phyloP scores from a whole-genome alignment of 2,113 vertebrate species.

The Malaclemys terrapin region DNA sequence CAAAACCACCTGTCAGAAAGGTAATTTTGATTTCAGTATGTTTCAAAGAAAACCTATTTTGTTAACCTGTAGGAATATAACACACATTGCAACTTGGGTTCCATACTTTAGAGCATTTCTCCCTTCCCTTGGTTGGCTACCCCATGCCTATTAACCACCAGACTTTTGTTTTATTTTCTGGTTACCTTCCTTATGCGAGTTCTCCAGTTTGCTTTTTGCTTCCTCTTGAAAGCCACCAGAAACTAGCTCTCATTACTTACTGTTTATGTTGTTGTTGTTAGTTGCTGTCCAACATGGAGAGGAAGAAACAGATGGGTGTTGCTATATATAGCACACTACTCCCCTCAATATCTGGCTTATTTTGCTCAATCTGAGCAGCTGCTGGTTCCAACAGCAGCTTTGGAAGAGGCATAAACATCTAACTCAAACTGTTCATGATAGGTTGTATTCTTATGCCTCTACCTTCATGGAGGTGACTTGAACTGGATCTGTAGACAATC shows the following conservation, averaged over 20 bases:
- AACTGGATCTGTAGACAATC: neutral
- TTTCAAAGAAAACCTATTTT: neutral
- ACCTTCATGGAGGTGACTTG: neutral
- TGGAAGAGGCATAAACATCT: neutral
- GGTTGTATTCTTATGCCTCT: neutral
- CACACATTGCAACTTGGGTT: neutral
- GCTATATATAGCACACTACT: neutral
- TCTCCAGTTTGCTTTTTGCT: neutral
- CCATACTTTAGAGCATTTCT: neutral
- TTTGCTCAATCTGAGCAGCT: neutral
- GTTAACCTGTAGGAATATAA: neutral
- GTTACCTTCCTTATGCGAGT: neutral
- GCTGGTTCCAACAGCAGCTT: neutral
- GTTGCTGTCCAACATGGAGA: neutral
- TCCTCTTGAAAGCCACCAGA: neutral
- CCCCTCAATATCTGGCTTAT: neutral
- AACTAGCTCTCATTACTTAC: neutral
- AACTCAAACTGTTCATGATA: neutral
- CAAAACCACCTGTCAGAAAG: conserved; percentile 97
- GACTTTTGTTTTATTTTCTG: accelerated
- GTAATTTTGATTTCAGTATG: conserved; percentile 73
- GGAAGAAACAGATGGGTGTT: neutral
- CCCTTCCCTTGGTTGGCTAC: neutral
- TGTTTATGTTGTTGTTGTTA: neutral
- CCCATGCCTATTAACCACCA: neutral